Percentiles rank a stretch among this genome's conserved stretches.
These are phyloP conservation scores for Cyclura pinguis DNA, from an alignment of 2,797 vertebrate species.

Conservation along the genomic window DNA sequence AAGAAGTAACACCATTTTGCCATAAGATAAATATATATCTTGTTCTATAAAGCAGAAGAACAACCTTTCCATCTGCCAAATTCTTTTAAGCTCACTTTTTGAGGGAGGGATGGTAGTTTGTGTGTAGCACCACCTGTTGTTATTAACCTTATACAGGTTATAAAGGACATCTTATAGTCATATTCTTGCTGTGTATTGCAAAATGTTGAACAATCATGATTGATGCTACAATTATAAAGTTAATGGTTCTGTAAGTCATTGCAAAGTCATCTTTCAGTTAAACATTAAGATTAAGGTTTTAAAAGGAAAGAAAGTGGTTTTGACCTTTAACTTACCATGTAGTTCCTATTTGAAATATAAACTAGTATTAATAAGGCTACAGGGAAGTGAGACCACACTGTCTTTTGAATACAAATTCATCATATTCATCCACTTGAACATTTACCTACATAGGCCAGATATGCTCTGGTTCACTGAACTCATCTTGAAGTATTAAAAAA, in stretches of 20 bases:
- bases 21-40: neutral
- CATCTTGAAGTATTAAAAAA: neutral
- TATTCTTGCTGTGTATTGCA: constrained; percentile 26
- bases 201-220: constrained; percentile 40
- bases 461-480: constrained; percentile 3
- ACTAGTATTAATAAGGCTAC: constrained; percentile 45
- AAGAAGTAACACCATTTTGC: neutral
- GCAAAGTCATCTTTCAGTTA: constrained; percentile 46
- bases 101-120: neutral
- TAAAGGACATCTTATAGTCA: neutral
- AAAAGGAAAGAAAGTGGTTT: fast-evolving
- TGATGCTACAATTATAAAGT: constrained; percentile 16
- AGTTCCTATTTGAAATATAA: constrained; percentile 19
- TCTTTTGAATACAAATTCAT: constrained; percentile 49
- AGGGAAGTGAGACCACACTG: constrained; percentile 10
- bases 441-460: constrained; percentile 9
- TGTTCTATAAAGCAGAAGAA: neutral
- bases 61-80: neutral
- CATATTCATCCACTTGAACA: constrained; percentile 23
- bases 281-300: constrained; percentile 24
- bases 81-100: constrained; percentile 7
- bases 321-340: constrained; percentile 6
- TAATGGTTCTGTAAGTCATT: constrained; percentile 37
- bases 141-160: constrained; percentile 18
- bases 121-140: neutral